phyloP scores from a whole-genome alignment of 2,113 vertebrate genomes.

The Scomber scombrus region DNA sequence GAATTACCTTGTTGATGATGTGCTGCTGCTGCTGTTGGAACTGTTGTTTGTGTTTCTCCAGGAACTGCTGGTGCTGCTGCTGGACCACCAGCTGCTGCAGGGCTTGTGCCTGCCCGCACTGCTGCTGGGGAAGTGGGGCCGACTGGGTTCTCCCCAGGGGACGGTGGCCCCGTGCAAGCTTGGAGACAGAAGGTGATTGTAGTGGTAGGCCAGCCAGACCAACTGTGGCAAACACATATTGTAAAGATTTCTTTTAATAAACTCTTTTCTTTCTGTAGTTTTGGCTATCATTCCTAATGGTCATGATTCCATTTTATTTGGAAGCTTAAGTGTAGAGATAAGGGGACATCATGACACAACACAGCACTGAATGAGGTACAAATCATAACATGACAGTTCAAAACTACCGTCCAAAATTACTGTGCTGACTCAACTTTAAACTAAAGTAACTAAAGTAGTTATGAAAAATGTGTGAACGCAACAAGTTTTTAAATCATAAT shows the following conservation, averaged over 20 bases:
- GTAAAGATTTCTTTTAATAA: not conserved
- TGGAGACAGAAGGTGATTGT: constrained; percentile 93
- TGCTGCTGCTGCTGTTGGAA: constrained; percentile 92
- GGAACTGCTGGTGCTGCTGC: constrained; percentile 99
- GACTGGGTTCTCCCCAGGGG: constrained; percentile 97
- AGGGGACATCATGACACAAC: too few species aligned
- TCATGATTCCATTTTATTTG: too few species aligned
- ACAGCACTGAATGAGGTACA: too few species aligned
- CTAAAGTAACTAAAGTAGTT: too few species aligned
- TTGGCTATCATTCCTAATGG: too few species aligned
- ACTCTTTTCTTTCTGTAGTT: too few species aligned
- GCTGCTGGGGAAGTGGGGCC: constrained; percentile 95
- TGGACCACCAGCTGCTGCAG: constrained; percentile 98
- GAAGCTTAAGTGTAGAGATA: too few species aligned
- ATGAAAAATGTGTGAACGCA: too few species aligned
- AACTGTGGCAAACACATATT: constrained; percentile 74
- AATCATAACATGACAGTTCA: too few species aligned
- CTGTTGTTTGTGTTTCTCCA: constrained; percentile 99
- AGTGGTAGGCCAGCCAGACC: constrained; percentile 90
- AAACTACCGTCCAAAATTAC: too few species aligned
- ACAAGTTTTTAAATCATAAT: not conserved
- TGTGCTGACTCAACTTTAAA: too few species aligned
- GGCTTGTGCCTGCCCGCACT: constrained; percentile 87
- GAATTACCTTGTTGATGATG: constrained; percentile 93
- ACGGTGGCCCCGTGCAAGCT: constrained; percentile 94